Evolutionary conservation across 2,888 invertebrate genomes (phyloP).

Genomic region (Volucella bombylans): DNA sequence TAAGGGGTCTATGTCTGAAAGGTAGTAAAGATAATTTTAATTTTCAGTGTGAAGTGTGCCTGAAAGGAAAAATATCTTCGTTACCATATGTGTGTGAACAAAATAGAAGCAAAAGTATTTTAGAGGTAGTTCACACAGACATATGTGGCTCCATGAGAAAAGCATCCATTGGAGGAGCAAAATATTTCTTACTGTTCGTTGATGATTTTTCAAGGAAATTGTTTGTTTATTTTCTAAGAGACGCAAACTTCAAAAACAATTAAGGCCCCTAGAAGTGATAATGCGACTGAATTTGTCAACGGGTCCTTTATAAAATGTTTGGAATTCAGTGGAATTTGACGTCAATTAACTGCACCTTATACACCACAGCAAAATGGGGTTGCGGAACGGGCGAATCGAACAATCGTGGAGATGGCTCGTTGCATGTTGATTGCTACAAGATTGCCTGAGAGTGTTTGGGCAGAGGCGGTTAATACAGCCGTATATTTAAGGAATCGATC

Average conservation of each 20-base stretch:
- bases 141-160: constrained; percentile 7
- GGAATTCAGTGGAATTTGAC: constrained; percentile 3
- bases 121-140: constrained; percentile 12
- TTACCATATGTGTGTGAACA: neutral
- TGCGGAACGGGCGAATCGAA: too few relatives aligned
- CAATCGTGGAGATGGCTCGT: constrained; percentile 24
- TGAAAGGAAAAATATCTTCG: too few relatives aligned
- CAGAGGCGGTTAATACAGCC: constrained; percentile 34
- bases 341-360: constrained; percentile 31
- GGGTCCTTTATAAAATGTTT: neutral
- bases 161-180: constrained; percentile 17
- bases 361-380: constrained; percentile 14
- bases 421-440: neutral
- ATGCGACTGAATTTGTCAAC: constrained; percentile 27
- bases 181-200: neutral
- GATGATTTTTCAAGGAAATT: too few relatives aligned
- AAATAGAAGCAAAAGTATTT: constrained; percentile 7
- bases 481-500: neutral
- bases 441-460: constrained; percentile 16
- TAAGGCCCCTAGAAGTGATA: constrained; percentile 51
- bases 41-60: too few relatives aligned
- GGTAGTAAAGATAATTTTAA: too few relatives aligned
- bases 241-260: constrained; percentile 42
- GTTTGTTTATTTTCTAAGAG: neutral
- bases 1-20: too few relatives aligned